Evolutionary conservation across 2,888 invertebrate genomes (phyloP).

Genomic region (Azorinus chamasolen): DNA sequence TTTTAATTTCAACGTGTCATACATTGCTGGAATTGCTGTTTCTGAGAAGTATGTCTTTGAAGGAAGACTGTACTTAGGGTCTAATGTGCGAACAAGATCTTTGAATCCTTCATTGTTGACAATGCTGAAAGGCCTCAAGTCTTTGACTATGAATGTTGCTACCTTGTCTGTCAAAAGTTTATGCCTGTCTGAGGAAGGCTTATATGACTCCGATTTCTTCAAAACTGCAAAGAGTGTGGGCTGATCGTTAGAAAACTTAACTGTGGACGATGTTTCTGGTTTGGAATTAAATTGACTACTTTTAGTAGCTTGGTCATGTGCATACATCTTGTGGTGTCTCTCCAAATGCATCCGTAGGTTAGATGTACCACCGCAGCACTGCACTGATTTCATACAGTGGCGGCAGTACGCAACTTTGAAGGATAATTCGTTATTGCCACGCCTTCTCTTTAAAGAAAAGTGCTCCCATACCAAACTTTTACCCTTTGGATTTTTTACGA

Average conservation of each 20-base stretch:
- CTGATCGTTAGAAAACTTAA: slow-evolving; percentile 1
- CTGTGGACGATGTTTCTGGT: background rate
- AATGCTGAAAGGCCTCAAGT: slow-evolving; percentile 15
- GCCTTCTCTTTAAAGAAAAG: too few species aligned
- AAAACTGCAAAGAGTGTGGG: background rate
- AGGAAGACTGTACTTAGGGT: slow-evolving; percentile 21
- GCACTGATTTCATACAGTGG: too few species aligned
- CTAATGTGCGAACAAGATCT: slow-evolving; percentile 11
- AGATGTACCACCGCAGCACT: slow-evolving; percentile 1
- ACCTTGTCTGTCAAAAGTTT: slow-evolving; percentile 8
- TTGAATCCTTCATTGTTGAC: slow-evolving; percentile 18
- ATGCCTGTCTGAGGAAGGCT: slow-evolving; percentile 5
- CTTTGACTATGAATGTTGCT: slow-evolving; percentile 14
- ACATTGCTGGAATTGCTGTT: slow-evolving; percentile 8
- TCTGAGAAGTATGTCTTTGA: slow-evolving; percentile 19
- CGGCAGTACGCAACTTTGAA: too few species aligned
- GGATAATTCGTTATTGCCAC: too few species aligned
- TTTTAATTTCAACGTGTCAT: slow-evolving; percentile 1
- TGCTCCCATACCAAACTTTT: too few species aligned
- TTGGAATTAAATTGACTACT: background rate
- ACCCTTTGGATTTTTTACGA: too few species aligned
- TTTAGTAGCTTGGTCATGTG: too few species aligned
- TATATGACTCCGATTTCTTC: background rate
- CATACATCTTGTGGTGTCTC: slow-evolving; percentile 5
- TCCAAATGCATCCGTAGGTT: slow-evolving; percentile 3